Conservation (phyloP, 2,888 invertebrate species). For the Lepeophtheirus nordmannii region DNA sequence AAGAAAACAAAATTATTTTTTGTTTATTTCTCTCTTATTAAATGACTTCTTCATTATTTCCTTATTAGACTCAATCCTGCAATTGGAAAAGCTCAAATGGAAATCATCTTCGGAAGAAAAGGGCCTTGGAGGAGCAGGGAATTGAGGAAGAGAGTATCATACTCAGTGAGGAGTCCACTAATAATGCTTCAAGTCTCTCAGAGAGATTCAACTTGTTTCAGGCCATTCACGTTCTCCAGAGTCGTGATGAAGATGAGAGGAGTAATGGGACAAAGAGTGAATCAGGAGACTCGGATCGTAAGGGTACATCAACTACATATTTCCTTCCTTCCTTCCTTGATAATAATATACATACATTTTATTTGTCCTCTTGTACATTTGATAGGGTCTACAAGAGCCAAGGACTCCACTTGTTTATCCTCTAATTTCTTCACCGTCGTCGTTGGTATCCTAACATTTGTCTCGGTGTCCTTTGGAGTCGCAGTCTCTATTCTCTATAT, state of each 20-base stretch:
- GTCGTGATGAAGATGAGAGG: constrained; percentile 47
- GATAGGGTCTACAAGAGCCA: constrained; percentile 29
- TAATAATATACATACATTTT: no score
- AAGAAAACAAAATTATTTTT: no score
- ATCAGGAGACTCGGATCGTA: constrained; percentile 36
- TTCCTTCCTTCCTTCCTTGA: no score
- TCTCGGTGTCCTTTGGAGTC: constrained; percentile 1
- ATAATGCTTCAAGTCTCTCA: constrained; percentile 42
- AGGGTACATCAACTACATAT: constrained; percentile 29
- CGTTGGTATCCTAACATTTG: constrained; percentile 36
- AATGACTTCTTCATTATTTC: constrained; percentile 15
- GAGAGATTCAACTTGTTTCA: constrained; percentile 82
- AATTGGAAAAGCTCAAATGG: constrained; percentile 69
- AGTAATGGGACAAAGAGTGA: constrained; percentile 27
- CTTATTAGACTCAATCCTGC: constrained; percentile 65
- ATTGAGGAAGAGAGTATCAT: constrained; percentile 27
- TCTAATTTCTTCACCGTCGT: constrained; percentile 50
- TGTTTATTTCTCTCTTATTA: background rate
- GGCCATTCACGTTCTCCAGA: constrained; percentile 67
- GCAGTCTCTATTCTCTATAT: constrained; percentile 4
- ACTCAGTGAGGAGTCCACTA: constrained; percentile 28
- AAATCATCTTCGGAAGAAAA: no score
- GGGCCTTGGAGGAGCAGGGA: no score
- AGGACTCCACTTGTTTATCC: constrained; percentile 47
- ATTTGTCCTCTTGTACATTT: no score